Evolutionary conservation across 2,797 vertebrate species (phyloP).

Genomic region (Tenualosa ilisha): DNA sequence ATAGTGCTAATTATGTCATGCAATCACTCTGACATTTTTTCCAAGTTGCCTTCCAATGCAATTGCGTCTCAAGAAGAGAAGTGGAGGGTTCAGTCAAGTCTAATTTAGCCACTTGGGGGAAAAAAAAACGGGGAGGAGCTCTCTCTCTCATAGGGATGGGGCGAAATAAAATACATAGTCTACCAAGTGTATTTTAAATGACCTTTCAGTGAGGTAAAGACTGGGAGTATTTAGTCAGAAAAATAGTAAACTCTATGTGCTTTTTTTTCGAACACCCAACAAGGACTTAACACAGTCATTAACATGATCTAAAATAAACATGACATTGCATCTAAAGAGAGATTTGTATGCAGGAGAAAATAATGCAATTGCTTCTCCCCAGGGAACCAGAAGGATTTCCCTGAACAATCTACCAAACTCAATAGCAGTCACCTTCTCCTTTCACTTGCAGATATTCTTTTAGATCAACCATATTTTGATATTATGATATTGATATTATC

Average conservation of each 20-base stretch:
- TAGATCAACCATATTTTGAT: neutral
- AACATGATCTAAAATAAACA: too few species aligned
- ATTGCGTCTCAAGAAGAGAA: neutral
- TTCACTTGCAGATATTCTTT: neutral
- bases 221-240: neutral
- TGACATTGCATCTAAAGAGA: neutral
- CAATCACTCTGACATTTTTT: neutral
- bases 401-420: neutral
- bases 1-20: constrained; percentile 1
- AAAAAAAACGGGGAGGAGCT: neutral
- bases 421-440: neutral
- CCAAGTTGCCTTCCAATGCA: neutral
- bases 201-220: neutral
- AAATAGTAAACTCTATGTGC: neutral
- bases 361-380: neutral
- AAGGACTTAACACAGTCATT: neutral
- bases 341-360: neutral
- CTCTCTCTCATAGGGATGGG: neutral
- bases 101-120: neutral
- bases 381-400: neutral
- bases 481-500: too few species aligned
- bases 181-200: neutral
- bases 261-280: neutral
- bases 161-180: neutral
- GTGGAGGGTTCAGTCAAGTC: neutral